Conservation (phyloP, 2,113 vertebrate species). For the Callionymus lyra region DNA sequence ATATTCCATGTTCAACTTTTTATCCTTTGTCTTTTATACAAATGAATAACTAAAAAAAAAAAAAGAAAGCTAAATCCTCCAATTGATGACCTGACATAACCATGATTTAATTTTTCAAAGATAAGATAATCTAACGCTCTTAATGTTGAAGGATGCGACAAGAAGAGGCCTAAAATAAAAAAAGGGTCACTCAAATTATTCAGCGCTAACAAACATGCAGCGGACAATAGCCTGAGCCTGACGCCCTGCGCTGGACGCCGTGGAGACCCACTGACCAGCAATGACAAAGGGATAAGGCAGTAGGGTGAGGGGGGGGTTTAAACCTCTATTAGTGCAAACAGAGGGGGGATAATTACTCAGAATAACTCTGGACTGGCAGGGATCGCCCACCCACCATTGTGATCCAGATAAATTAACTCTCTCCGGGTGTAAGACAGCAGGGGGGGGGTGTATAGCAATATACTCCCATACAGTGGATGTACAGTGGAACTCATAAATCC, state of each 20-base stretch:
- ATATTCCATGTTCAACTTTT: too few species aligned
- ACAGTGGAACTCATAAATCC: conserved; percentile 18
- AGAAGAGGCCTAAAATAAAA: too few species aligned
- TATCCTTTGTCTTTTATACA: too few species aligned
- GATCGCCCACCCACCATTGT: conserved; percentile 42
- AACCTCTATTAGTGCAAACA: conserved; percentile 40
- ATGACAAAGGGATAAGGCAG: conserved; percentile 21
- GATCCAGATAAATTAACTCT: conserved; percentile 40
- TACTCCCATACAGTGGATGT: conserved; percentile 24
- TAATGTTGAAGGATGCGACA: too few species aligned
- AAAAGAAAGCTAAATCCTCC: too few species aligned
- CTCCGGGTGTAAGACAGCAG: conserved; percentile 8
- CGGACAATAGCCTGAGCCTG: conserved; percentile 11
- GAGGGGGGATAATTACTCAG: conserved; percentile 43
- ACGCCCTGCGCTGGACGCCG: conserved; percentile 16
- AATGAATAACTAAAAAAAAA: too few species aligned
- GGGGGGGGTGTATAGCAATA: conserved; percentile 8
- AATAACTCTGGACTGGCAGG: conserved; percentile 45
- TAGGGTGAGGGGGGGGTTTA: conserved; percentile 19
- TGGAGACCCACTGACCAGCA: conserved; percentile 24
- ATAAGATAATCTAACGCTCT: too few species aligned
- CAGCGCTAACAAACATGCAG: conserved; percentile 17
- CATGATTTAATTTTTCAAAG: too few species aligned
- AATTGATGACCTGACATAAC: too few species aligned
- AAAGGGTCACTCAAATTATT: conserved; percentile 1